phyloP scores from a whole-genome alignment of 2,797 vertebrate genomes.

The Allenopithecus nigroviridis region DNA sequence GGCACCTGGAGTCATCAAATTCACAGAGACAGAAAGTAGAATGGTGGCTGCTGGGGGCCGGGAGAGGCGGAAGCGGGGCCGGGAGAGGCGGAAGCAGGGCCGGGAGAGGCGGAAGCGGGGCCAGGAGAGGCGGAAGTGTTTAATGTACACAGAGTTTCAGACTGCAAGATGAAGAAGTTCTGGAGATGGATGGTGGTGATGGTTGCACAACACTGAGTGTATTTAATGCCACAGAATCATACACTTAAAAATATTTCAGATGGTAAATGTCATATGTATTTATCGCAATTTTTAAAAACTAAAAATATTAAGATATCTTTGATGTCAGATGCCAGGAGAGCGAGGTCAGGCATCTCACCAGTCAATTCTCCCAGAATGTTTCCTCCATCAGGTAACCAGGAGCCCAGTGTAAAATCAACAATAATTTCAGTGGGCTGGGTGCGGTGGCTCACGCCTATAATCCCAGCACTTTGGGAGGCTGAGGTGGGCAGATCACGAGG shows the following conservation, averaged over 20 bases:
- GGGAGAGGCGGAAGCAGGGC: neutral
- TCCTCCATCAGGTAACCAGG: rapidly evolving
- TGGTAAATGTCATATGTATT: neutral
- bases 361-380: neutral
- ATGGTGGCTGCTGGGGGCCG: neutral
- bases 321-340: neutral
- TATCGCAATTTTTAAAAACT: neutral
- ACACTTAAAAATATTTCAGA: no score
- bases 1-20: neutral
- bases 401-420: neutral
- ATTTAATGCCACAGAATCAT: neutral
- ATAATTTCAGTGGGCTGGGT: no score
- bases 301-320: neutral
- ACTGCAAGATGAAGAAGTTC: neutral
- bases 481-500: no score
- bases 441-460: no score
- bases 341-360: neutral
- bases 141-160: no score
- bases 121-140: neutral
- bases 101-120: neutral
- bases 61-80: neutral
- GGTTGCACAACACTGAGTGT: neutral
- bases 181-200: neutral
- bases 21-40: neutral
- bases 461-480: no score